Evolutionary conservation across 2,113 vertebrate species (phyloP).

Genomic region (Monopterus albus): DNA sequence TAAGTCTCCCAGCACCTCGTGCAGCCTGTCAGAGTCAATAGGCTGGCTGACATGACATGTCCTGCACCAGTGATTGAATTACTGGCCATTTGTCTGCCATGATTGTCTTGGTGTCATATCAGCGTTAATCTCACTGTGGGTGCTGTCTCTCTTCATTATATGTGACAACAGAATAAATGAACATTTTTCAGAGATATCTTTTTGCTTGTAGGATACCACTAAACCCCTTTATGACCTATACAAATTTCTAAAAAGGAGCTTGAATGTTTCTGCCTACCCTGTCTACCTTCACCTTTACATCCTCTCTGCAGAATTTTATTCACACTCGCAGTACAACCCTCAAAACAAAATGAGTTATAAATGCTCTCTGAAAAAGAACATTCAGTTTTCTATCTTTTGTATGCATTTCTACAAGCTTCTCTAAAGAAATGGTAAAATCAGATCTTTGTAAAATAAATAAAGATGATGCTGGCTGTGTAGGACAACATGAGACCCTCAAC

Average conservation of each 20-base stretch:
- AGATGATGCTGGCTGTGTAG: background rate
- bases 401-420: no score
- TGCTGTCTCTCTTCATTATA: conserved; percentile 35
- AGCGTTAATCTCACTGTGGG: conserved; percentile 63
- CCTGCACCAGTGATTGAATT: conserved; percentile 79
- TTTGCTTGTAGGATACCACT: conserved; percentile 6
- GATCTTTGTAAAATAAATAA: background rate
- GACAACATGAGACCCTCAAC: background rate
- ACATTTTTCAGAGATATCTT: conserved; percentile 13
- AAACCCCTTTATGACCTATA: background rate
- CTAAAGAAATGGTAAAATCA: background rate
- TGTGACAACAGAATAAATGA: conserved; percentile 30
- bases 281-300: conserved; percentile 1
- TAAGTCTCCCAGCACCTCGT: conserved; percentile 65
- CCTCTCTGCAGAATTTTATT: conserved; percentile 41
- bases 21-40: conserved; percentile 80
- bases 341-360: conserved; percentile 10
- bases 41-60: conserved; percentile 75
- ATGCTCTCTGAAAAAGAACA: background rate
- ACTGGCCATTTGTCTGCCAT: conserved; percentile 76
- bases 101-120: conserved; percentile 76
- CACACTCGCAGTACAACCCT: background rate
- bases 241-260: conserved; percentile 8
- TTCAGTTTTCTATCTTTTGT: no score
- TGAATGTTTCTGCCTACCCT: background rate